Percentiles rank a stretch among this genome's conserved stretches.
These are phyloP conservation scores for Drosophila kikkawai DNA, from an alignment of 1,140 invertebrate genomes.

Conservation along the genomic window DNA sequence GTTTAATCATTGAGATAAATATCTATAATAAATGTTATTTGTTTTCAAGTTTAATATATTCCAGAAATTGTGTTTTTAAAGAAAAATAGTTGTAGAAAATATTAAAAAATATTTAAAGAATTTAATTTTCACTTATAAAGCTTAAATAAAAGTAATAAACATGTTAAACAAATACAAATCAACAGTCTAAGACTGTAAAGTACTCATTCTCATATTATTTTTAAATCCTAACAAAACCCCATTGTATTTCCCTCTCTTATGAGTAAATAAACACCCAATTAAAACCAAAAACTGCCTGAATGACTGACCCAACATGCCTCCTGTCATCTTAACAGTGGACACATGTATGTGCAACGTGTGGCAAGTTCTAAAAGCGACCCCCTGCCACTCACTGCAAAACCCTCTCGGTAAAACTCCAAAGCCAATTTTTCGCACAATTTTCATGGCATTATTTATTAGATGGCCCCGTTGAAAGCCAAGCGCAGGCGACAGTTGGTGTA, in stretches of 20 bases:
- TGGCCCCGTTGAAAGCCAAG: constrained; percentile 71
- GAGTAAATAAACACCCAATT: constrained; percentile 5
- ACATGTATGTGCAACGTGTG: constrained; percentile 25
- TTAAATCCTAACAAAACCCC: background rate
- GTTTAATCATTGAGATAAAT: background rate
- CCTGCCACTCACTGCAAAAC: constrained; percentile 20
- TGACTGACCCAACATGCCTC: constrained; percentile 14
- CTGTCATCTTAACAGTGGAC: constrained; percentile 22
- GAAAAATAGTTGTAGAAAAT: background rate
- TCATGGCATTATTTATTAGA: constrained; percentile 77
- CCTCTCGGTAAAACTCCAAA: constrained; percentile 11
- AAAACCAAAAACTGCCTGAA: constrained; percentile 6
- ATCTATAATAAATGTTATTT: background rate
- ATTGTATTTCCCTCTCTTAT: background rate
- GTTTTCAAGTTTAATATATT: background rate
- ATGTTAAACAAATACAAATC: background rate
- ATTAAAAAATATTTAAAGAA: background rate
- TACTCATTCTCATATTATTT: no score
- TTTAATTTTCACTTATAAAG: background rate
- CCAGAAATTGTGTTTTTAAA: no score
- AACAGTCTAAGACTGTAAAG: no score
- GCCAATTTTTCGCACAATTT: constrained; percentile 69
- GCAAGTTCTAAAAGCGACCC: constrained; percentile 64
- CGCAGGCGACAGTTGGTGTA: constrained; percentile 51
- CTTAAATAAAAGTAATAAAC: no score